Conservation (phyloP, 2,113 vertebrate species). For the Tauraco erythrolophus region DNA sequence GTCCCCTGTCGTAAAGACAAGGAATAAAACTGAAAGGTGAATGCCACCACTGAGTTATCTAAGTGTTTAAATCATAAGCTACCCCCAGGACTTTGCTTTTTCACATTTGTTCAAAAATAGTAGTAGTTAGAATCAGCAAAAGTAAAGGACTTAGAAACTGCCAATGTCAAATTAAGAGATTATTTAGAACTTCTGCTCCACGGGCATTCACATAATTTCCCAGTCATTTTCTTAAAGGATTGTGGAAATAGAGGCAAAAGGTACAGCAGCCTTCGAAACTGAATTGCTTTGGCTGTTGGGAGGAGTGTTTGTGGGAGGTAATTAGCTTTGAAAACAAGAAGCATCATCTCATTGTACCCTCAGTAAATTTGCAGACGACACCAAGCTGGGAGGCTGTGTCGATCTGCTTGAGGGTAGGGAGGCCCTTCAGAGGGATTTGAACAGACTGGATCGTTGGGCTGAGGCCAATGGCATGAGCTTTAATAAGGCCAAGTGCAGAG, state of each 20-base stretch:
- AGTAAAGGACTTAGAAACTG: not conserved
- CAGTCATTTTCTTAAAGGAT: not conserved
- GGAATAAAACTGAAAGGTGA: not conserved
- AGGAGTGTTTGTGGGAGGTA: not conserved
- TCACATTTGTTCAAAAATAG: not conserved
- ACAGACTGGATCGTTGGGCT: too few species aligned
- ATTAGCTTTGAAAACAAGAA: not conserved
- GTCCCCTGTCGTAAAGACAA: not conserved
- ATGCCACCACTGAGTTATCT: not conserved
- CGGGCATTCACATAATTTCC: not conserved
- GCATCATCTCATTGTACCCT: too few species aligned
- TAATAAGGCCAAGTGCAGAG: too few species aligned
- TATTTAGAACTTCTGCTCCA: not conserved
- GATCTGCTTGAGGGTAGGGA: too few species aligned
- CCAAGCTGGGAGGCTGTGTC: too few species aligned
- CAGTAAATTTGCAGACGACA: too few species aligned
- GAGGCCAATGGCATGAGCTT: too few species aligned
- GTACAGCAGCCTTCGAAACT: not conserved
- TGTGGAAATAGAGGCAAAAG: conserved; percentile 4
- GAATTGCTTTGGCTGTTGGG: not conserved
- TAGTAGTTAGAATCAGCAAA: not conserved
- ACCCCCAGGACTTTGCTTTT: not conserved
- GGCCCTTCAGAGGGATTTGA: too few species aligned
- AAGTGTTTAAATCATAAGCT: not conserved
- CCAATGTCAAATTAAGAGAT: not conserved